Evolutionary conservation across 2,113 vertebrate genomes (phyloP), one percentile per base, ranked within the genome.

Genomic region (Nannobrachium achirus): DNA sequence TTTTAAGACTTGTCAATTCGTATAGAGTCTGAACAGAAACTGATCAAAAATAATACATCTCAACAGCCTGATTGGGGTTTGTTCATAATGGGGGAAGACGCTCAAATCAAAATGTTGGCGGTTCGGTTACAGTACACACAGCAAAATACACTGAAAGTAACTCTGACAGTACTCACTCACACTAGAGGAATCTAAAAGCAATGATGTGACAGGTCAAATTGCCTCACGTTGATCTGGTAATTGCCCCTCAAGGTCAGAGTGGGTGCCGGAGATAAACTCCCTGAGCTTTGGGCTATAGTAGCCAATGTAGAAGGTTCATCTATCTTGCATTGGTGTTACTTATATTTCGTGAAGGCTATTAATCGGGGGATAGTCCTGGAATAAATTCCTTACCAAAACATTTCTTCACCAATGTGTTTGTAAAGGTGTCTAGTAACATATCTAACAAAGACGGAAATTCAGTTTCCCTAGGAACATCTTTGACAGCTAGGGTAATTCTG

Each of bases 101-200:
- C 41, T 5, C 25, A 33, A 1, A 4, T n/a, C n/a, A 44, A 38
- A 58, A 63, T 44, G 25, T 38, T 0, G 2, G 13, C 1, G 18
- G 25, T 41, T 60, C 19, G 10, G 25, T 78, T 33, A 10, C 66
- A 63, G 71, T 19, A 39, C 74, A 39, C 74, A 51, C 49, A 76
- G 65, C 53, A 75, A 52, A 64, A 71, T 51, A 70, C 58, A 57
- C 45, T 75, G 39, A 61, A 39, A 50, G 78, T 73, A 71, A 75
- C 82, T 83, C 45, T 38, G 92, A 93, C 89, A 94, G 93, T 90
- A 88, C 88, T 87, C 83, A 61, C 38, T 66, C 52, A n/a, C n/a
- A n/a, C n/a, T n/a, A 90, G 89, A 63, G 65, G 51, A 74, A 60
- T 25, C 59, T 38, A 91, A 90, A 91, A 82, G 38, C 20, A 46